These are phyloP conservation scores for Sinocyclocheilus grahami DNA, from an alignment of 2,113 vertebrate genomes.

Conservation along the genomic window DNA sequence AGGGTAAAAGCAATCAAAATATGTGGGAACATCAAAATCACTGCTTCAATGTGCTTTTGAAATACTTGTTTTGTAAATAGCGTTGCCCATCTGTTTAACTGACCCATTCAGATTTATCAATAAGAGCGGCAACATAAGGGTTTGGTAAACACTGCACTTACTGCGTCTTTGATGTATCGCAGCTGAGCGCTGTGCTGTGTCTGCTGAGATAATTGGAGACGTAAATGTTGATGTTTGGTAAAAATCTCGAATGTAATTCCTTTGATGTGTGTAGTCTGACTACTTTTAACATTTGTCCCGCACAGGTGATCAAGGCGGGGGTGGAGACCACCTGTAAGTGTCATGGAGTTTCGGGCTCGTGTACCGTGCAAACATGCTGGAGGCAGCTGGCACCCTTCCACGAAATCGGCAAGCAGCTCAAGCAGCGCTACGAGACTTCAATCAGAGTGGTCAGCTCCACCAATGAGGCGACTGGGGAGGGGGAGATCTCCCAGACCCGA, in stretches of 20 bases:
- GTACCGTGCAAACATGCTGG: slow-evolving; percentile 97
- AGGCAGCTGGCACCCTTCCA: slow-evolving; percentile 95
- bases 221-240: slow-evolving; percentile 21
- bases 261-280: slow-evolving; percentile 14
- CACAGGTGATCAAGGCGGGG: slow-evolving; percentile 93
- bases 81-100: slow-evolving; percentile 7
- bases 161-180: neutral
- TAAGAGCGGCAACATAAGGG: slow-evolving; percentile 2
- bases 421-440: slow-evolving; percentile 92
- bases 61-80: slow-evolving; percentile 38
- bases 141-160: slow-evolving; percentile 12
- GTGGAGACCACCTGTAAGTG: slow-evolving; percentile 98
- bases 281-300: slow-evolving; percentile 45
- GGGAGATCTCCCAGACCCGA: slow-evolving; percentile 84
- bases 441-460: slow-evolving; percentile 93
- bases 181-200: slow-evolving; percentile 31
- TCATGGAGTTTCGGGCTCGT: slow-evolving; percentile 96
- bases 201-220: slow-evolving; percentile 26
- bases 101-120: neutral
- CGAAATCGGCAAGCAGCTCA: slow-evolving; percentile 93
- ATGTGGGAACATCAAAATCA: slow-evolving; percentile 8
- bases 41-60: neutral
- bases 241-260: slow-evolving; percentile 14
- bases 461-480: slow-evolving; percentile 94
- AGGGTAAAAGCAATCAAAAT: neutral